Evolutionary conservation across 2,113 vertebrate genomes (phyloP).

Genomic region (Gobiocypris rarus): DNA sequence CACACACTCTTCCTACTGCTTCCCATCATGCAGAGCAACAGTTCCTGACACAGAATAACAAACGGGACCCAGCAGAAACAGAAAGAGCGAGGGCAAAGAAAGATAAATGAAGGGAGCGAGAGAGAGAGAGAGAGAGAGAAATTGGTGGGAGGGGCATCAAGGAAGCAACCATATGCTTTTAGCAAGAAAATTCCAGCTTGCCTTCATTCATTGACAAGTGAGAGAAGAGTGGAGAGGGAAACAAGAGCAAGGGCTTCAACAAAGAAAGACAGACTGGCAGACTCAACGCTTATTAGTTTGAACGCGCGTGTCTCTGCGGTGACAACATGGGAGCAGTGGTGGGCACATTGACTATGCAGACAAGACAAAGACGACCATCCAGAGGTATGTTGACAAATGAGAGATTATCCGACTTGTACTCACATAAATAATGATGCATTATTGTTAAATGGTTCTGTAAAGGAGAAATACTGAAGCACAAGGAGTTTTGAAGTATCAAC

Average conservation of each 20-base stretch:
- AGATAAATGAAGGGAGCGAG: background rate
- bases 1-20: constrained; percentile 43
- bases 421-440: background rate
- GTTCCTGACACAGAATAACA: constrained; percentile 61
- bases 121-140: constrained; percentile 4
- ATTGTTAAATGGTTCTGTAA: background rate
- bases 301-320: constrained; percentile 69
- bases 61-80: constrained; percentile 56
- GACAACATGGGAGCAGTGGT: constrained; percentile 95
- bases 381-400: constrained; percentile 85
- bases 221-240: constrained; percentile 44
- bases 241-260: constrained; percentile 59
- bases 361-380: constrained; percentile 92
- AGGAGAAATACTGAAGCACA: background rate
- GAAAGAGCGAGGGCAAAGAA: constrained; percentile 55
- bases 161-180: constrained; percentile 66
- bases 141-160: constrained; percentile 50
- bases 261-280: constrained; percentile 50
- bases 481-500: constrained; percentile 1
- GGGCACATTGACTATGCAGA: constrained; percentile 97
- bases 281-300: constrained; percentile 64
- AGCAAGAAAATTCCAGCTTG: constrained; percentile 44
- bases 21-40: constrained; percentile 57
- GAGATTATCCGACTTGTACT: constrained; percentile 13
- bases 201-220: constrained; percentile 27